Conservation (phyloP, 2,797 vertebrate genomes). For the Cynodonichthys magdalenae region DNA sequence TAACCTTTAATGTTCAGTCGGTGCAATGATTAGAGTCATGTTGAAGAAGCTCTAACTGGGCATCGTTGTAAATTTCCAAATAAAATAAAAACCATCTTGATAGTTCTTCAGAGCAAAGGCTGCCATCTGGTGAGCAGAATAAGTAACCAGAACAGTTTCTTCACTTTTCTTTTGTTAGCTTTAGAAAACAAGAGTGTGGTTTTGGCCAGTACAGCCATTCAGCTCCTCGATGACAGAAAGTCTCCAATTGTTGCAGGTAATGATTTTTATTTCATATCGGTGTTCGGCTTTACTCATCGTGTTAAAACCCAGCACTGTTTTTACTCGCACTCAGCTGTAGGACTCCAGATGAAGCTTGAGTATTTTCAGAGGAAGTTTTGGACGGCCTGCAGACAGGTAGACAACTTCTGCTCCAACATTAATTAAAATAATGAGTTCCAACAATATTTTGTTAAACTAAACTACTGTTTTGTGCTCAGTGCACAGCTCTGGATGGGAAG, state of each 20-base stretch:
- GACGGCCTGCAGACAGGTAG: constrained; percentile 98
- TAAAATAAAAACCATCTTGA: constrained; percentile 17
- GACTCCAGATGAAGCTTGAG: constrained; percentile 99
- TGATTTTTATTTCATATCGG: neutral
- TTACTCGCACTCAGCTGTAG: constrained; percentile 85
- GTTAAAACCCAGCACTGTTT: neutral
- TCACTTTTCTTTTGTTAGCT: constrained; percentile 70
- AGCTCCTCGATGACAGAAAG: constrained; percentile 94
- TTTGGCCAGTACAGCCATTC: constrained; percentile 95
- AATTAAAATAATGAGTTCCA: neutral
- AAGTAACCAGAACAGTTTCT: constrained; percentile 13
- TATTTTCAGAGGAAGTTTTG: constrained; percentile 99
- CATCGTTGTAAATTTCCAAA: constrained; percentile 21
- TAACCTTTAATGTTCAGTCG: constrained; percentile 47
- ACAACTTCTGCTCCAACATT: neutral
- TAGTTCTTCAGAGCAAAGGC: constrained; percentile 8
- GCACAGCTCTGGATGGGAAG: constrained; percentile 93
- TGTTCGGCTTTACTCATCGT: neutral
- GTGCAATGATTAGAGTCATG: constrained; percentile 36
- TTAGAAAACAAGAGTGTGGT: constrained; percentile 94
- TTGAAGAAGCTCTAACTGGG: constrained; percentile 35
- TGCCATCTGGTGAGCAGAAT: constrained; percentile 66
- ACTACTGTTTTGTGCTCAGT: constrained; percentile 78
- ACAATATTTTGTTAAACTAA: neutral
- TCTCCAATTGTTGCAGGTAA: constrained; percentile 96